These are phyloP conservation scores for Trachelus stipa DNA, from an alignment of 2,888 invertebrate genomes.

Conservation along the genomic window DNA sequence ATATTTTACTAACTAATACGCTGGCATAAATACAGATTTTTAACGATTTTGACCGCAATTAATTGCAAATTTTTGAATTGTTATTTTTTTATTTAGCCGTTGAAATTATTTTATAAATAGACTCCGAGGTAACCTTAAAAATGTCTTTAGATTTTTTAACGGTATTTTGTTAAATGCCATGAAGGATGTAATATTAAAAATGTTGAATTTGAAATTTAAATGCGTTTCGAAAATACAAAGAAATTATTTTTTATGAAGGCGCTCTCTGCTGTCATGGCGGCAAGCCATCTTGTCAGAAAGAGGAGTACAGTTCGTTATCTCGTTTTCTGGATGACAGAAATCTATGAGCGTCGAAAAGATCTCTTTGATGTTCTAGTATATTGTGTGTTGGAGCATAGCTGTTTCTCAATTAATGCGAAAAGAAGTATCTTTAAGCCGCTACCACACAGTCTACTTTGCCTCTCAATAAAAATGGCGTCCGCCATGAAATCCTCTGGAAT, in stretches of 20 bases:
- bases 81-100: not conserved
- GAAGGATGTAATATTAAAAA: not conserved
- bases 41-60: not conserved
- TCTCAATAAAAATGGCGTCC: conserved; percentile 15
- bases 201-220: not conserved
- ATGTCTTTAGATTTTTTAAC: not conserved
- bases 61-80: not conserved
- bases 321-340: conserved; percentile 41
- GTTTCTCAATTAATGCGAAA: conserved; percentile 55
- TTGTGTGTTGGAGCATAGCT: conserved; percentile 40
- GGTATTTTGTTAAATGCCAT: not conserved
- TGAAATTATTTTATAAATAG: not conserved
- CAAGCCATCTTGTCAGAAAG: not conserved
- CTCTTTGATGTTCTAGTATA: conserved; percentile 46
- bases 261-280: not conserved
- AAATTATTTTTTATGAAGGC: not conserved
- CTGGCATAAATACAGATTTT: not conserved
- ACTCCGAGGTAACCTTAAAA: not conserved
- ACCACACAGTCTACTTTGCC: conserved; percentile 32
- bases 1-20: not conserved
- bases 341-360: conserved; percentile 37
- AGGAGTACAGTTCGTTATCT: conserved; percentile 43
- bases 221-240: not conserved
- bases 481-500: not conserved
- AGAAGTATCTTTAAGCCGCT: conserved; percentile 41